These are phyloP conservation scores for Drosophila parabipectinata DNA, from an alignment of 1,140 invertebrate genomes.

Conservation along the genomic window DNA sequence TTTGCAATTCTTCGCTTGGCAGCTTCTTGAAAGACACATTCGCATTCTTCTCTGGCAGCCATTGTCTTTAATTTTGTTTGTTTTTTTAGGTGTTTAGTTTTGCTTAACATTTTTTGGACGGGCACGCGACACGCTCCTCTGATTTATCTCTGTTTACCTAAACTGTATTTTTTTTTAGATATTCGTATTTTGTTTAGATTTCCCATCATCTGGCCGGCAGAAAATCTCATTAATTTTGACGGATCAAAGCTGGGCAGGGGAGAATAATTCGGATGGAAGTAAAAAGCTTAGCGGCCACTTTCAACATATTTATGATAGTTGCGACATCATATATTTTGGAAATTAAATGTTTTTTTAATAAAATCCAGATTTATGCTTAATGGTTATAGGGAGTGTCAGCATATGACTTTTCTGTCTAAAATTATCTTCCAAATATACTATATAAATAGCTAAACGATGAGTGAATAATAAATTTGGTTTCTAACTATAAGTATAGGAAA, in stretches of 20 bases:
- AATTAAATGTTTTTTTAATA: constrained; percentile 54
- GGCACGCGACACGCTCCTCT: constrained; percentile 64
- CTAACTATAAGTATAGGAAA: constrained; percentile 8
- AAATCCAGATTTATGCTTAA: constrained; percentile 39
- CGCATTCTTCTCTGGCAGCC: constrained; percentile 18
- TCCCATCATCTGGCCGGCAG: constrained; percentile 1
- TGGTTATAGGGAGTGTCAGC: constrained; percentile 18
- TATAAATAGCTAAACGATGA: constrained; percentile 29
- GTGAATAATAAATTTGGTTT: constrained; percentile 22
- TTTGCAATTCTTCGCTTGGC: constrained; percentile 42
- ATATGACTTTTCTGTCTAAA: constrained; percentile 24
- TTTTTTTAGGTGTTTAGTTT: constrained; percentile 24
- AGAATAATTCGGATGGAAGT: constrained; percentile 32
- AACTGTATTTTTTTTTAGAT: not conserved
- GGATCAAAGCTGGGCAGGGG: constrained; percentile 38
- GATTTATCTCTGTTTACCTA: constrained; percentile 66
- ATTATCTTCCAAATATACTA: constrained; percentile 24
- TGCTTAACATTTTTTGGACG: constrained; percentile 20
- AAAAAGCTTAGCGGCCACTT: constrained; percentile 28
- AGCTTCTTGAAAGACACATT: constrained; percentile 31
- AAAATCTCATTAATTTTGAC: constrained; percentile 32
- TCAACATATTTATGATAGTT: constrained; percentile 50
- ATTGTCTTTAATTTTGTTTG: constrained; percentile 34
- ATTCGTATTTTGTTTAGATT: constrained; percentile 22
- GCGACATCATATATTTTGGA: constrained; percentile 19